Percentiles rank a stretch among this genome's conserved stretches.
These are phyloP conservation scores for Eulemur rubriventer DNA, from an alignment of 2,797 vertebrate species.

Conservation along the genomic window DNA sequence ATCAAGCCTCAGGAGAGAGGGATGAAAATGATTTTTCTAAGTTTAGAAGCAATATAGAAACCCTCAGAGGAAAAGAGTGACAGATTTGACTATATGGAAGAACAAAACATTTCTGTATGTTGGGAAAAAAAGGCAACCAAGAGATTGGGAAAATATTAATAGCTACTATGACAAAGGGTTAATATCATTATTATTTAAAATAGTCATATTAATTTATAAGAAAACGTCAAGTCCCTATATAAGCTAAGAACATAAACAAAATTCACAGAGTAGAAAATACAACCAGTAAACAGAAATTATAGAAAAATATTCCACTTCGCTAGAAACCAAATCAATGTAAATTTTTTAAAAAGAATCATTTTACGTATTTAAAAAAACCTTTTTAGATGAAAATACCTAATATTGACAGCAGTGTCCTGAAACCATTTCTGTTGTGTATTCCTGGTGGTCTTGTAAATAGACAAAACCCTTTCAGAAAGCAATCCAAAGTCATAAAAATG, in stretches of 20 bases:
- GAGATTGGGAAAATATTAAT: conserved; percentile 1
- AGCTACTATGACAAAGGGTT: conserved; percentile 18
- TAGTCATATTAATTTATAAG: conserved; percentile 37
- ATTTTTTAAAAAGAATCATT: not conserved
- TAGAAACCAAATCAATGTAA: not conserved
- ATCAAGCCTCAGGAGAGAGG: conserved; percentile 63
- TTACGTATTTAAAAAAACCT: not conserved
- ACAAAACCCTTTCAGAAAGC: conserved; percentile 22
- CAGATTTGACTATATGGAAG: conserved; percentile 31
- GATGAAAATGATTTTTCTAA: conserved; percentile 63
- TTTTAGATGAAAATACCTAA: not conserved
- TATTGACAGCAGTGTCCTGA: not conserved
- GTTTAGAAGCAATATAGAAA: conserved; percentile 66
- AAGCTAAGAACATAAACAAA: not conserved
- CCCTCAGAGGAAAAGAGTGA: conserved; percentile 53
- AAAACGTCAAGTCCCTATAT: not conserved
- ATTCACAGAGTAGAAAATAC: conserved; percentile 30
- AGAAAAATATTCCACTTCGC: not conserved
- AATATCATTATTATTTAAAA: conserved; percentile 50
- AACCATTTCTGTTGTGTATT: not conserved
- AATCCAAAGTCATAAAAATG: conserved; percentile 41
- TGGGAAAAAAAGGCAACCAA: conserved; percentile 19
- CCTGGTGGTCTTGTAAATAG: conserved; percentile 2
- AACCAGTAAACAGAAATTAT: not conserved
- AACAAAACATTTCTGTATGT: conserved; percentile 42